Evolutionary conservation across 2,797 vertebrate species (phyloP), one percentile per base, ranked within the genome.

Genomic region (Ptychadena robeensis): DNA sequence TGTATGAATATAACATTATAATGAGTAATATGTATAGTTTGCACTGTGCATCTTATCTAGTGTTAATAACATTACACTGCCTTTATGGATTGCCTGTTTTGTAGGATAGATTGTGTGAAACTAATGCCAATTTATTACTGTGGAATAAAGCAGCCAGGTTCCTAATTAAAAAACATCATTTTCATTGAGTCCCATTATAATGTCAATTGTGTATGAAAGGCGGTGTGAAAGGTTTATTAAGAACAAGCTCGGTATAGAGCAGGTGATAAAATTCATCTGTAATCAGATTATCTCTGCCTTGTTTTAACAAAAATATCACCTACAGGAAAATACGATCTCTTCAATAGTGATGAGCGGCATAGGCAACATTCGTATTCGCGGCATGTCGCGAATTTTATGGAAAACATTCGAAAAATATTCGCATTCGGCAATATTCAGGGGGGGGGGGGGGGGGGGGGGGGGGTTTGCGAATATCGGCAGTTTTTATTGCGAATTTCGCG

Each of bases 61-160:
- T 78, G 73, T 35, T 83, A 72, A 78, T 83, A 69, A 64, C 30
- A 66, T 73, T 66, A 57, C 72, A 34, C 74, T 72, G 61, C 59
- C 59, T 31, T 82, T 79, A 48, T 53, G 65, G 27, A 79, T 70
- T 73, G 34, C 40, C 32, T 37, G 68, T 77, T 79, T 53, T 73
- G 61, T 31, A 28, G 61, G 63, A 61, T 72, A 76, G 69, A 79
- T 61, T 73, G 82, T 22, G 57, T 38, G 32, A 64, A 73, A 67
- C 70, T 66, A 77, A 83, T 83, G 73, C 65, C 73, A 72, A 79
- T 72, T 72, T 83, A 72, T 59, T 83, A 83, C 81, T n/a, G 74
- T 28, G 22, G 65, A 77, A 76, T 32, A 82, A 82, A 71, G 67
- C 67, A 22, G 57, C 22, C 14, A 83, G 74, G n/a, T 66, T 78